phyloP scores from a whole-genome alignment of 2,797 vertebrate species.

The Hirundo rustica region DNA sequence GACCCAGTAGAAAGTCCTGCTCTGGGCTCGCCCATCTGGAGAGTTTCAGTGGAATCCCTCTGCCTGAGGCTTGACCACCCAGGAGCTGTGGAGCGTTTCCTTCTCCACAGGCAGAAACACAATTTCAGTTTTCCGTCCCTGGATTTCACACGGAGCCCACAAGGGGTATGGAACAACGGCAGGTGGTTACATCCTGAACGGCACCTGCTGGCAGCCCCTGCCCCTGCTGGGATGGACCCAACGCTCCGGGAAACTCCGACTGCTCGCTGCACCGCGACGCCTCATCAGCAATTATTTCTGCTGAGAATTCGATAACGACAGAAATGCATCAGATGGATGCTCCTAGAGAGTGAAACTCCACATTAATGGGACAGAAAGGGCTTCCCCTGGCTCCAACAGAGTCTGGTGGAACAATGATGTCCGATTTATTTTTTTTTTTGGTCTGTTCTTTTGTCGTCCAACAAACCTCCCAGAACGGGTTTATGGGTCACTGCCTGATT shows the following conservation, averaged over 20 bases:
- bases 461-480: background rate
- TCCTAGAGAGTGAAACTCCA: background rate
- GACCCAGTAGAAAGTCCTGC: rapidly evolving
- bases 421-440: rapidly evolving
- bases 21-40: background rate
- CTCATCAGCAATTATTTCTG: rapidly evolving
- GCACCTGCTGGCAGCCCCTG: background rate
- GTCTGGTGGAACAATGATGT: rapidly evolving
- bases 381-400: background rate
- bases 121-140: background rate
- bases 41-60: background rate
- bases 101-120: background rate
- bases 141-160: background rate
- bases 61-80: background rate
- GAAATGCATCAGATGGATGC: background rate
- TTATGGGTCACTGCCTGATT: background rate
- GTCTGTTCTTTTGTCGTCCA: background rate
- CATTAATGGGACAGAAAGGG: rapidly evolving
- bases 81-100: rapidly evolving
- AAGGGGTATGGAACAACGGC: rapidly evolving
- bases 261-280: rapidly evolving
- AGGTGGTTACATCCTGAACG: background rate
- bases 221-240: background rate
- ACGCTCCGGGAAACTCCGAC: rapidly evolving
- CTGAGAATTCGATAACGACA: rapidly evolving